These are phyloP conservation scores for Steinernema carpocapsae DNA, from an alignment of 2,888 invertebrate species.

Conservation along the genomic window DNA sequence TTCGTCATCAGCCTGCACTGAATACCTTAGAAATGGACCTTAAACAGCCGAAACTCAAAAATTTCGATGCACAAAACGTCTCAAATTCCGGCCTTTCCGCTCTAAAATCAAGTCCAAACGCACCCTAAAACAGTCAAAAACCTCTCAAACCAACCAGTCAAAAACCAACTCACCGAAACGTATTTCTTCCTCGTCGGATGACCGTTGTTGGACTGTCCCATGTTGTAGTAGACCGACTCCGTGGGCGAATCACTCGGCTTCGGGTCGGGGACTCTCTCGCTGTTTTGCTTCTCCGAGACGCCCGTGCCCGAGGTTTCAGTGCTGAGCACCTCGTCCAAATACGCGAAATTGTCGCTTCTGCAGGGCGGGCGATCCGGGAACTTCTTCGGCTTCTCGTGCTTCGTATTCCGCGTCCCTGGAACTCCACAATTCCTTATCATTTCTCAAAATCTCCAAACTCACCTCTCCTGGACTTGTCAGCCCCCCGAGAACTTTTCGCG, in stretches of 20 bases:
- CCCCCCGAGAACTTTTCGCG: neutral
- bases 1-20: too few species aligned
- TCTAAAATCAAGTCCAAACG: neutral
- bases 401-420: neutral
- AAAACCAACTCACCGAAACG: slow-evolving; percentile 22
- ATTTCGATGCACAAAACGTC: too few species aligned
- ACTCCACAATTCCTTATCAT: neutral
- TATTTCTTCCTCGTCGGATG: neutral
- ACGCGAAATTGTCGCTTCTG: slow-evolving; percentile 13
- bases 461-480: neutral
- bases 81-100: neutral
- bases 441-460: neutral
- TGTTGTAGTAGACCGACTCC: too few species aligned
- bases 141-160: neutral
- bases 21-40: too few species aligned
- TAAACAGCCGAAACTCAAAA: too few species aligned
- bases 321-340: slow-evolving; percentile 25
- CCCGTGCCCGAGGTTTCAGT: neutral
- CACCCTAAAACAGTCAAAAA: neutral
- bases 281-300: neutral
- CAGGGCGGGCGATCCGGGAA: neutral
- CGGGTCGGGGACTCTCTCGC: neutral
- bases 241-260: neutral
- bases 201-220: neutral
- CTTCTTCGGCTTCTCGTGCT: slow-evolving; percentile 6